A percentile compares a stretch with the other conserved stretches of the same genome.
These are phyloP conservation scores for Harpalus rufipes DNA, from an alignment of 2,888 invertebrate genomes.

Conservation along the genomic window DNA sequence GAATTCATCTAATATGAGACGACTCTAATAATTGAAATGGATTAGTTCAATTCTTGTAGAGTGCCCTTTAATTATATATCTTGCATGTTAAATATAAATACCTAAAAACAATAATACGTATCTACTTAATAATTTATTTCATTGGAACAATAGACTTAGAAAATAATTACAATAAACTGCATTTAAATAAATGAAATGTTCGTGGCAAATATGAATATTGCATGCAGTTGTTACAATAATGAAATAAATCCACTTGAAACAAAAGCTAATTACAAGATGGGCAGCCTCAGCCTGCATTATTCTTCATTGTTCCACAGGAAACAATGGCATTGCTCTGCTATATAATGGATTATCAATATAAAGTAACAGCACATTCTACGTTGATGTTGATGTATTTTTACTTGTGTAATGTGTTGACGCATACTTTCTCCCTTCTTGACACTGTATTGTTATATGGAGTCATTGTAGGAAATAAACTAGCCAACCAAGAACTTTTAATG, in stretches of 20 bases:
- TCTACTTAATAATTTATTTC: not conserved
- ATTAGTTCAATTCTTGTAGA: too few species aligned
- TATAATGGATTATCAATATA: conserved; percentile 45
- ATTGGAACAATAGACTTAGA: not conserved
- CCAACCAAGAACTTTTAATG: not conserved
- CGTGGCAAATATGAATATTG: conserved; percentile 24
- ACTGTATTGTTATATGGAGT: not conserved
- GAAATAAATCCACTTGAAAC: conserved; percentile 37
- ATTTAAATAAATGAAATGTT: conserved; percentile 22
- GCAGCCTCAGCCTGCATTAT: not conserved
- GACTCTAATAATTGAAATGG: too few species aligned
- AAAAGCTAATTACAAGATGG: conserved; percentile 50
- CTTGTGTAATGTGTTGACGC: conserved; percentile 15
- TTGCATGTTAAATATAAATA: not conserved
- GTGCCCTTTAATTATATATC: too few species aligned
- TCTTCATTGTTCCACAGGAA: conserved; percentile 37
- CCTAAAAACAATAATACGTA: not conserved
- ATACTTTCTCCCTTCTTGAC: not conserved
- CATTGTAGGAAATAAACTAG: not conserved
- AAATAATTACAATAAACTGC: not conserved
- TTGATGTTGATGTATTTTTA: conserved; percentile 28
- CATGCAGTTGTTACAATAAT: conserved; percentile 11
- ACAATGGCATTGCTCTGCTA: conserved; percentile 11
- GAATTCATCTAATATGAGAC: too few species aligned
- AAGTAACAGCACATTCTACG: not conserved